Evolutionary conservation across 1,140 invertebrate species (phyloP).

Genomic region (Tetraneura akinire): DNA sequence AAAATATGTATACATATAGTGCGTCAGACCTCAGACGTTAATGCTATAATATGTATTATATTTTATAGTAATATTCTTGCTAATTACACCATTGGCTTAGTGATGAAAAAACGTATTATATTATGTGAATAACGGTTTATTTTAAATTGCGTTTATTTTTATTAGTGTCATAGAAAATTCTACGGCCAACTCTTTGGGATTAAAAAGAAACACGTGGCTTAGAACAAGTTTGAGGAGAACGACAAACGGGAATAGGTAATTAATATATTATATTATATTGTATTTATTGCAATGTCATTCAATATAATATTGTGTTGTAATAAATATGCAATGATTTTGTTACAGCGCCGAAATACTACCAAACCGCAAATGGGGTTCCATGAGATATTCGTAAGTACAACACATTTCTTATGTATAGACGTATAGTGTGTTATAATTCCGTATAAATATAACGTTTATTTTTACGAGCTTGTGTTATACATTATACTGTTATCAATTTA

Average conservation of each 20-base stretch:
- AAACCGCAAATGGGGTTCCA: conserved; percentile 74
- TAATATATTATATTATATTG: conserved; percentile 13
- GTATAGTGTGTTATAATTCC: no score
- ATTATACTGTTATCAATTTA: no score
- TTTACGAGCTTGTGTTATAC: no score
- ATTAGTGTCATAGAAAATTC: conserved; percentile 18
- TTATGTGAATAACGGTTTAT: background rate
- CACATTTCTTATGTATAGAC: background rate
- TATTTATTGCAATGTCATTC: background rate
- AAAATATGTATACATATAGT: no score
- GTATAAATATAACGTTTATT: no score
- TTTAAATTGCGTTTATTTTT: background rate
- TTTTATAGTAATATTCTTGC: no score
- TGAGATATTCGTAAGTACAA: conserved; percentile 67
- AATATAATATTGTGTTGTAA: background rate
- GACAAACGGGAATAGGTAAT: conserved; percentile 57
- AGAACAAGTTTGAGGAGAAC: conserved; percentile 74
- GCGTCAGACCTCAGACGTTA: no score
- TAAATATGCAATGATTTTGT: conserved; percentile 54
- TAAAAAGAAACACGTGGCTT: conserved; percentile 69
- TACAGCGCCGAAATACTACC: conserved; percentile 69
- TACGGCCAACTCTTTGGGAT: conserved; percentile 43
- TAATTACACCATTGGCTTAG: no score
- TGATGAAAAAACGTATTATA: no score
- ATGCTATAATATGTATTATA: no score